Conservation (phyloP, 2,888 invertebrate genomes). For the Orthosia gracilis region DNA sequence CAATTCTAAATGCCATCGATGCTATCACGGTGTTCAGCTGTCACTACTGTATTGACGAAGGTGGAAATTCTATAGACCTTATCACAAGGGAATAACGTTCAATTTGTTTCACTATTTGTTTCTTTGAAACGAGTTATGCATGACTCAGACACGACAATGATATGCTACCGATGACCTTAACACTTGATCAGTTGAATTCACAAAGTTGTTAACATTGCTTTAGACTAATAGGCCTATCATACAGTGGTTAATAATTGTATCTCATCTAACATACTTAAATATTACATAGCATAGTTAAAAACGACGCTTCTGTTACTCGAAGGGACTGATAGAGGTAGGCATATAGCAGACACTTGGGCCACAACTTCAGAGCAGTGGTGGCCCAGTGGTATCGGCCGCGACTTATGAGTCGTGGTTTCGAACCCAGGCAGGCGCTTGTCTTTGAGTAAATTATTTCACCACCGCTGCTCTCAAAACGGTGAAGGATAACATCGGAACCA, state of each 20-base stretch:
- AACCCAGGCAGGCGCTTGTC: too few species aligned
- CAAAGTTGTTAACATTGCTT: constrained; percentile 49
- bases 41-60: constrained; percentile 22
- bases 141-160: constrained; percentile 45
- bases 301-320: too few species aligned
- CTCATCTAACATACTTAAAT: constrained; percentile 9
- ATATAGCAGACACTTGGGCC: too few species aligned
- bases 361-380: too few species aligned
- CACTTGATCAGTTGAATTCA: constrained; percentile 51
- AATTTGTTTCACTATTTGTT: background rate
- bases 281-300: too few species aligned
- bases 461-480: too few species aligned
- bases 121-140: background rate
- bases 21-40: constrained; percentile 57
- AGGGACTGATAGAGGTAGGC: too few species aligned
- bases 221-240: constrained; percentile 30
- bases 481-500: too few species aligned
- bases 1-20: constrained; percentile 70
- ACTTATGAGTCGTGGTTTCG: too few species aligned
- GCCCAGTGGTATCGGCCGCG: too few species aligned
- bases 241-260: constrained; percentile 11
- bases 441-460: too few species aligned
- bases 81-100: constrained; percentile 26
- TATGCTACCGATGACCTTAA: constrained; percentile 55
- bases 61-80: constrained; percentile 12